phyloP scores from a whole-genome alignment of 2,113 vertebrate species.

The Sinocyclocheilus anshuiensis region DNA sequence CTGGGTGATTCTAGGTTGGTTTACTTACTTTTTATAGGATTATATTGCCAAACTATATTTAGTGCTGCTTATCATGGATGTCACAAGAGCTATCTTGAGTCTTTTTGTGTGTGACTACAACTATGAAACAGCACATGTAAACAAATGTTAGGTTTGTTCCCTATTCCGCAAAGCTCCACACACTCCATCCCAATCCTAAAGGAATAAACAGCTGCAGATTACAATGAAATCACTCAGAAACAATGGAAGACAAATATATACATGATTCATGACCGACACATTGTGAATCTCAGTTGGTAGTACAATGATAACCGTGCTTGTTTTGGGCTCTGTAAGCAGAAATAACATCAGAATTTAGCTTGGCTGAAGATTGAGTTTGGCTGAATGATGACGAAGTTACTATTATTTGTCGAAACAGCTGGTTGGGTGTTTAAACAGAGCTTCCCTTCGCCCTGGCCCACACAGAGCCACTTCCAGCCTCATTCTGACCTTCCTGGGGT shows the following conservation, averaged over 20 bases:
- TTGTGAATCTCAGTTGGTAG: background rate
- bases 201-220: conserved; percentile 31
- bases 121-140: background rate
- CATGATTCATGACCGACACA: conserved; percentile 26
- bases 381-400: conserved; percentile 1
- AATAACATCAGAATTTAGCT: conserved; percentile 15
- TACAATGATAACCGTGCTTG: background rate
- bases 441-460: background rate
- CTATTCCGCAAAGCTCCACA: background rate
- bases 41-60: background rate
- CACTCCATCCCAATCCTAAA: background rate
- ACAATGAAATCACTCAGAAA: background rate
- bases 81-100: background rate
- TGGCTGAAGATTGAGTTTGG: background rate
- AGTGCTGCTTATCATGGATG: background rate
- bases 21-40: background rate
- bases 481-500: conserved; percentile 25
- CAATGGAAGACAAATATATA: conserved; percentile 42
- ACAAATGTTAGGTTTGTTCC: background rate
- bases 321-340: background rate
- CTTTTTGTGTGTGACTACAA: background rate
- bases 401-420: conserved; percentile 33
- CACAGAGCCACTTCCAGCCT: conserved; percentile 39
- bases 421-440: conserved; percentile 35
- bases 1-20: background rate